Percentiles rank a stretch among this genome's conserved stretches.
phyloP scores from a whole-genome alignment of 1,140 invertebrate genomes.

The Grapholita molesta region DNA sequence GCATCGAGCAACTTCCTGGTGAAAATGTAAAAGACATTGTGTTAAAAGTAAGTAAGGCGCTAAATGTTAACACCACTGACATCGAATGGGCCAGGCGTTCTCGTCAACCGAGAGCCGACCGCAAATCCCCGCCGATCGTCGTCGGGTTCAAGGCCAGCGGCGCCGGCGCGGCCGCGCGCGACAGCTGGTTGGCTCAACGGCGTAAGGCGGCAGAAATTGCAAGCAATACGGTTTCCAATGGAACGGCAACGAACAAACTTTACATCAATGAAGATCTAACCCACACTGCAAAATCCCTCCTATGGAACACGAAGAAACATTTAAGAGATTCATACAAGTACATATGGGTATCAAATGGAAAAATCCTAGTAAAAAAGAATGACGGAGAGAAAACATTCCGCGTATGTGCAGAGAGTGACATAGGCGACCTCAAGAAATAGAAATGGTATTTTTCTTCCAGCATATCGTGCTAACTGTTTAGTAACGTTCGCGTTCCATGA shows the following conservation, averaged over 20 bases:
- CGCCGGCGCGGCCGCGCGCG: background rate
- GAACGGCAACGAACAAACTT: background rate
- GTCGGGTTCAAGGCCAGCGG: background rate
- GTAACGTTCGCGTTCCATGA: too few relatives aligned
- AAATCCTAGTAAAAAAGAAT: background rate
- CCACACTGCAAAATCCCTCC: background rate
- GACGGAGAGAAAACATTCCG: background rate
- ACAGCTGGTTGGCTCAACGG: background rate
- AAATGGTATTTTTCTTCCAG: too few relatives aligned
- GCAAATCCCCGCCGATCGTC: conserved; percentile 4
- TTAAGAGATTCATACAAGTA: background rate
- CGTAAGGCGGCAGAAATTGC: background rate
- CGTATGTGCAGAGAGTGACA: background rate
- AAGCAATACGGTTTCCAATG: background rate
- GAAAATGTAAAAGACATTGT: conserved; percentile 21
- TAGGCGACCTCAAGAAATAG: background rate
- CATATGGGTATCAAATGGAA: background rate
- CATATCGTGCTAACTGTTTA: too few relatives aligned
- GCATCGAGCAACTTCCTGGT: conserved; percentile 20
- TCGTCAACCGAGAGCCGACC: background rate
- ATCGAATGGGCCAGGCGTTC: background rate
- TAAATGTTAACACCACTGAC: background rate
- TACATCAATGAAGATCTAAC: conserved; percentile 15
- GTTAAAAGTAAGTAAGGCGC: background rate
- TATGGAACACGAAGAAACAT: conserved; percentile 11